Conservation (phyloP, 2,888 invertebrate genomes). For the Hetaerina titia region DNA sequence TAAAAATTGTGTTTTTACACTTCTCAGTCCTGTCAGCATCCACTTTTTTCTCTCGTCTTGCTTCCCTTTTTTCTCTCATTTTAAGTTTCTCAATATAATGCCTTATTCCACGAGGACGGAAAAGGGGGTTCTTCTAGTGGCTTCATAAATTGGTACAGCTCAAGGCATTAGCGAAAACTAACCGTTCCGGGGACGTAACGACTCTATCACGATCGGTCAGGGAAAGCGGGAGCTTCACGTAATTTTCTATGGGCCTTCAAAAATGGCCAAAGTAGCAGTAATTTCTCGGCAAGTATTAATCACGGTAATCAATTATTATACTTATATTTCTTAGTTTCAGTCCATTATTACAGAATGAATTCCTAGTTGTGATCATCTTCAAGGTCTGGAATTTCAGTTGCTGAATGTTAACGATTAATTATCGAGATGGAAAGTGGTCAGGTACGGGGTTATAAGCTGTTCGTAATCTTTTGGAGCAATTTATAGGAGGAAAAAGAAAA, state of each 20-base stretch:
- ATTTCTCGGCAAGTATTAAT: background rate
- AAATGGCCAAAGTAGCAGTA: background rate
- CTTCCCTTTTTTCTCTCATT: background rate
- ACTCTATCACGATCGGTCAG: background rate
- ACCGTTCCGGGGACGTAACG: background rate
- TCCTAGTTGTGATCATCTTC: too few relatives aligned
- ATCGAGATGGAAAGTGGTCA: too few relatives aligned
- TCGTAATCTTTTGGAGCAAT: too few relatives aligned
- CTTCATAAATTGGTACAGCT: background rate
- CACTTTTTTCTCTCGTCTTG: background rate
- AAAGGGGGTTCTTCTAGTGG: background rate
- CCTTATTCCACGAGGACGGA: background rate
- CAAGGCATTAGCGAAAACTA: background rate
- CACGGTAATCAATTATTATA: too few relatives aligned
- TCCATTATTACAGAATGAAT: too few relatives aligned
- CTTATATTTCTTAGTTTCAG: too few relatives aligned
- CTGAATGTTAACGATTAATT: too few relatives aligned
- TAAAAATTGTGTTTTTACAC: conserved; percentile 15
- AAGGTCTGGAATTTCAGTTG: too few relatives aligned
- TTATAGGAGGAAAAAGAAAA: too few relatives aligned
- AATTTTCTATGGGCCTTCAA: background rate
- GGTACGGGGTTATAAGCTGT: too few relatives aligned
- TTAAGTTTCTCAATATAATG: background rate
- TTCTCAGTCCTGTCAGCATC: background rate
- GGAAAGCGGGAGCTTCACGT: background rate